These are phyloP conservation scores for Boulengeromyrus knoepffleri DNA, from an alignment of 2,113 vertebrate species.

Conservation along the genomic window DNA sequence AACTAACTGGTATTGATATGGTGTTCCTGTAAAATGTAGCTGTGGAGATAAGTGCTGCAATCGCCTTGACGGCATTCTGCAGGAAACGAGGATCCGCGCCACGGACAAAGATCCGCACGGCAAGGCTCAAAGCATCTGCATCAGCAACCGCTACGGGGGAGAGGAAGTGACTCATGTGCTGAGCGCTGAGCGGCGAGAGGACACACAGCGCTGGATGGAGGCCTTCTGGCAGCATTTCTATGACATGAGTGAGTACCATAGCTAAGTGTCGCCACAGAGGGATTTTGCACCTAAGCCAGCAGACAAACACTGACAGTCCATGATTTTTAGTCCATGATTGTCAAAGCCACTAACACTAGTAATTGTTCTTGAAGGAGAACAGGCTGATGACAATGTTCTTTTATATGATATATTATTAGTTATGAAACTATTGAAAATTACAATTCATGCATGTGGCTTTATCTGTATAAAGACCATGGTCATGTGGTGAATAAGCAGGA, in stretches of 20 bases:
- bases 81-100: conserved; percentile 82
- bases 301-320: not conserved
- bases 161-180: conserved; percentile 79
- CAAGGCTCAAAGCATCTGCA: conserved; percentile 68
- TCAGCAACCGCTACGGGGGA: conserved; percentile 76
- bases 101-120: conserved; percentile 67
- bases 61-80: not conserved
- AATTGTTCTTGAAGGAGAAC: not conserved
- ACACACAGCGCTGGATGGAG: conserved; percentile 83
- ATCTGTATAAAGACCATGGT: too few relatives aligned
- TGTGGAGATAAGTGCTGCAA: not conserved
- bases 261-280: not conserved
- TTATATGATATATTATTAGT: not conserved
- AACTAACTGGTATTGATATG: not conserved
- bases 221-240: conserved; percentile 92
- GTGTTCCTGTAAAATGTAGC: not conserved
- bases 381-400: not conserved
- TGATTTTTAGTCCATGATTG: not conserved
- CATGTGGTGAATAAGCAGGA: too few relatives aligned
- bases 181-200: conserved; percentile 63
- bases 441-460: not conserved
- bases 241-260: conserved; percentile 72
- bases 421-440: not conserved
- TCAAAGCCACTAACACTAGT: not conserved
- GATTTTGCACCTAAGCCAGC: not conserved